Base-by-base conservation (phyloP, 2,113 vertebrate species). In the Baryphthengus martii region DNA sequence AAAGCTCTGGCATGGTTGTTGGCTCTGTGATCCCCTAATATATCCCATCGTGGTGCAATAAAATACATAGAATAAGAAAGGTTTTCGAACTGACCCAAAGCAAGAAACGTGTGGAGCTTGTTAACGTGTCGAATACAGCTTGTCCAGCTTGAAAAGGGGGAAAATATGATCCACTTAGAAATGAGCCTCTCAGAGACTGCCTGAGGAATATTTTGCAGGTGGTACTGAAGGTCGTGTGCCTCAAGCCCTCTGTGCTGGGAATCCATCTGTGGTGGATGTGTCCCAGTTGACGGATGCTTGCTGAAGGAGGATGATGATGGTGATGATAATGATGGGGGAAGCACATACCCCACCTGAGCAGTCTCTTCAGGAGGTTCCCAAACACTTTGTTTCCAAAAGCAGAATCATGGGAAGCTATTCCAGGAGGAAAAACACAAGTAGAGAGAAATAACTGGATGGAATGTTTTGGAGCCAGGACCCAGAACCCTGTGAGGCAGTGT, bases 271-370 rank as follows among this genome's bases (percentile, higher is more conserved):
- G 66, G 14, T 58, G 37, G 35, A 3, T 44, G 45, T 44, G 37
- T 13, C 3, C 6, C n/a, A 19, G 20, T 26, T 90, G 62, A 2
- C 1, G 31, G 67, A 35, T 78, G 39, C 52, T 47, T 4, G 0
- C 58, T 26, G 62, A 42, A 75, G 33, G 42, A 52, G 13, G 40
- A 68, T 6, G 47, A 13, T 5, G 44, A 28, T 11, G 45, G 8
- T 53, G 40, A 68, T 6, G 47, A 13, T 5, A 39, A 28, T 11
- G 45, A 9, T 53, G 62, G 10, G 24, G 7, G 1, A 37, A 61
- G 7, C 3, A 0, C 4, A 6, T 13, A 24, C 17, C 24, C 31
- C 7, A 33, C 17, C 35, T 50, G 20, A 80, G 35, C 28, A 77
- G 33, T 24, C 79, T n/a, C 50, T n/a, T 84, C 1, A 1, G 25